Conservation (phyloP, 1,140 invertebrate genomes). For the Camponotus pennsylvanicus region DNA sequence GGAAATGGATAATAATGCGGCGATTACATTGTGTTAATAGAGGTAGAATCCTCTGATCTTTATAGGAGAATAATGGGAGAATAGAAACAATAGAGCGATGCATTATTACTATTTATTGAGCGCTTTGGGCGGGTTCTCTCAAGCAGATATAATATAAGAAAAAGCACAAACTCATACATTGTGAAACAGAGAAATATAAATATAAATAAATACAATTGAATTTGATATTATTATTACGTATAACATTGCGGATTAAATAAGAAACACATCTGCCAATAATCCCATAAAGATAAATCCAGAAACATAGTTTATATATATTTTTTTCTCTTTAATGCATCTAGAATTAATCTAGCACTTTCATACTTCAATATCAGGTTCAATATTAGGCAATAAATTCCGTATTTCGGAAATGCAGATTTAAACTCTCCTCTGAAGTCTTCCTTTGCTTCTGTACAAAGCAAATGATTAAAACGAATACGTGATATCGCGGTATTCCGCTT, state of each 20-base stretch:
- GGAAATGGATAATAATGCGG: conserved; percentile 13
- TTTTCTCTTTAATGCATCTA: neutral
- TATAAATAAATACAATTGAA: conserved; percentile 7
- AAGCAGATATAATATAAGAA: neutral
- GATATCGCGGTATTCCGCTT: neutral
- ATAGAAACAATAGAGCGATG: neutral
- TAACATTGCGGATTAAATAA: neutral
- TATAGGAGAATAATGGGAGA: neutral
- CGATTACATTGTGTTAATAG: neutral
- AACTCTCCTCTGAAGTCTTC: conserved; percentile 2
- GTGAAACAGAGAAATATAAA: conserved; percentile 21
- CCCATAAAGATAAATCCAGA: neutral
- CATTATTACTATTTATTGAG: conserved; percentile 25
- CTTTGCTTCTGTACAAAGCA: neutral
- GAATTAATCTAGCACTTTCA: neutral
- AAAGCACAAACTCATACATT: neutral
- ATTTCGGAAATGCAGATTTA: neutral
- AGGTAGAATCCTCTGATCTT: neutral
- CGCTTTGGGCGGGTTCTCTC: neutral
- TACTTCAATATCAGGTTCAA: too few species aligned
- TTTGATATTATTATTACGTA: neutral
- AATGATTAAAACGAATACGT: neutral
- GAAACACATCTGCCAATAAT: neutral
- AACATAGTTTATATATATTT: neutral
- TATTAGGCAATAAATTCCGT: neutral